Evolutionary conservation across 2,888 invertebrate genomes (phyloP).

Genomic region (Protonemura montana): DNA sequence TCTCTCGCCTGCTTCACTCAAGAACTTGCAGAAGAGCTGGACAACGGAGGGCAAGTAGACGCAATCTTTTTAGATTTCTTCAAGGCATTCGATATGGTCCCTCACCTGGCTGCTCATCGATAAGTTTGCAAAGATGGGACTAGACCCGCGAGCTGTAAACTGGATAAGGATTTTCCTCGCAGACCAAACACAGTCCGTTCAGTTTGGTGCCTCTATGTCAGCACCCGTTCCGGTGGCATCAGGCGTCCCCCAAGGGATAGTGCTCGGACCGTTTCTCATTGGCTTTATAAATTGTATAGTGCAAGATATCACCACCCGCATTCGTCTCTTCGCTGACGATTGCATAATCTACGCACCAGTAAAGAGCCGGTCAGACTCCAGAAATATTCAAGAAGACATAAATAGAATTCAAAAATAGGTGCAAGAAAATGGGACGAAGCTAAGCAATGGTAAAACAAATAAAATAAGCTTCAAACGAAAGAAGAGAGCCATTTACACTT

Average conservation of each 20-base stretch:
- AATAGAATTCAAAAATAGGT: background rate
- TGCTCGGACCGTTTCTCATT: slow-evolving; percentile 2
- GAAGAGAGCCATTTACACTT: background rate
- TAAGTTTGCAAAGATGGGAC: too few relatives aligned
- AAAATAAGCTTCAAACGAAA: background rate
- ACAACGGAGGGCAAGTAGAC: too few relatives aligned
- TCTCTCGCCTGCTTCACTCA: too few relatives aligned
- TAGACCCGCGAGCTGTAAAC: too few relatives aligned
- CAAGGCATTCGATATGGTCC: too few relatives aligned
- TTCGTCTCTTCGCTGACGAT: slow-evolving; percentile 19
- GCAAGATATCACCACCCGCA: background rate
- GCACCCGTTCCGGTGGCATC: background rate
- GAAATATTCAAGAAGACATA: background rate
- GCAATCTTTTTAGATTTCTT: too few relatives aligned
- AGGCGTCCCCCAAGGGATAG: background rate
- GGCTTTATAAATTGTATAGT: background rate
- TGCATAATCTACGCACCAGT: background rate
- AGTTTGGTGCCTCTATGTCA: too few relatives aligned
- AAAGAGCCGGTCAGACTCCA: background rate
- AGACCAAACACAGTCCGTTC: too few relatives aligned
- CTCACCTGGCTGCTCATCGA: too few relatives aligned
- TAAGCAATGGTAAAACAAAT: background rate
- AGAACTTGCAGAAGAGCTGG: too few relatives aligned
- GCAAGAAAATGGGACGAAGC: too few relatives aligned
- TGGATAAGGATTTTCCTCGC: too few relatives aligned